Evolutionary conservation across 1,140 invertebrate species (phyloP).

Genomic region (Heliothis virescens): DNA sequence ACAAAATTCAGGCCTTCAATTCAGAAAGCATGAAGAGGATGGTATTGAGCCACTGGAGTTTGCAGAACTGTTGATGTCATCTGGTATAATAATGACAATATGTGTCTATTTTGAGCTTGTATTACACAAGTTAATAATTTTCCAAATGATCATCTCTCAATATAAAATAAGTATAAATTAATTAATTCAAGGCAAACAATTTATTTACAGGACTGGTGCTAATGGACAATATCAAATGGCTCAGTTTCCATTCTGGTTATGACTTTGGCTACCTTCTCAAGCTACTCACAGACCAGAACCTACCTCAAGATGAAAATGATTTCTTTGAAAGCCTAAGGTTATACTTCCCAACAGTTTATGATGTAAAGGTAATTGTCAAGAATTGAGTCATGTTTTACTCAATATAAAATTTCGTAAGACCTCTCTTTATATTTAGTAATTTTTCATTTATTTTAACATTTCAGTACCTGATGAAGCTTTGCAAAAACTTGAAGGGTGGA

Average conservation of each 20-base stretch:
- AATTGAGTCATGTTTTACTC: neutral
- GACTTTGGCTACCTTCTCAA: slow-evolving; percentile 99
- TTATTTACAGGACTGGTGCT: slow-evolving; percentile 92
- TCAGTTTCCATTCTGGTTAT: slow-evolving; percentile 99
- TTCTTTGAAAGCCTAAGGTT: slow-evolving; percentile 97
- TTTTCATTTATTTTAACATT: slow-evolving; percentile 65
- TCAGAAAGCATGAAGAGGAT: slow-evolving; percentile 98
- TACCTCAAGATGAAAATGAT: slow-evolving; percentile 96
- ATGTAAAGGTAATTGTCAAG: slow-evolving; percentile 93
- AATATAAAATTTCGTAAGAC: neutral
- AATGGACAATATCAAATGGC: slow-evolving; percentile 98
- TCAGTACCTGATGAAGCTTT: slow-evolving; percentile 98
- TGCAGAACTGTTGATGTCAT: slow-evolving; percentile 98
- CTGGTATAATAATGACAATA: slow-evolving; percentile 84
- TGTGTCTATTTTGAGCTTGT: slow-evolving; percentile 5
- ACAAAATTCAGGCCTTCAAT: slow-evolving; percentile 98
- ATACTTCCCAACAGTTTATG: slow-evolving; percentile 98
- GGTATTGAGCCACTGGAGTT: slow-evolving; percentile 98
- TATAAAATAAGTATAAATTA: too few species aligned
- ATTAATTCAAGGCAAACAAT: too few species aligned
- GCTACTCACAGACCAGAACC: slow-evolving; percentile 95
- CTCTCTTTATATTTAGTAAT: neutral
- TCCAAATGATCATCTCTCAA: too few species aligned
- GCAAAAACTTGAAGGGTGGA: slow-evolving; percentile 99
- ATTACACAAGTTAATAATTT: too few species aligned